These are phyloP conservation scores for Somateria mollissima DNA, from an alignment of 2,797 vertebrate species.

Conservation along the genomic window DNA sequence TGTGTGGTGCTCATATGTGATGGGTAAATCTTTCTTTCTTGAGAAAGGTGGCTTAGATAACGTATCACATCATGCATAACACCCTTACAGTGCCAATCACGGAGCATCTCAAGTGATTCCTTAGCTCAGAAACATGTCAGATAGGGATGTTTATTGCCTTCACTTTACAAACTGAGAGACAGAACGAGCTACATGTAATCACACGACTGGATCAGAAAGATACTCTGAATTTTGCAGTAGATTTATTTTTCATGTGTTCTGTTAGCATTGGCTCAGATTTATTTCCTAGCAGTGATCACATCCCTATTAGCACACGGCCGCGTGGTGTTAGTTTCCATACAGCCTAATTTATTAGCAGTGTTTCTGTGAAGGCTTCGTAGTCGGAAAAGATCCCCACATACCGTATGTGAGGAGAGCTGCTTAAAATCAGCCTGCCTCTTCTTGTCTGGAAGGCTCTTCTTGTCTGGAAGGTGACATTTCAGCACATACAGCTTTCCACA, in stretches of 20 bases:
- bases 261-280: not conserved
- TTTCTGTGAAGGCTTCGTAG: not conserved
- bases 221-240: not conserved
- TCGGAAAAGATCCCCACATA: not conserved
- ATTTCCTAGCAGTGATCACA: not conserved
- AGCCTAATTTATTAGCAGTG: not conserved
- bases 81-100: not conserved
- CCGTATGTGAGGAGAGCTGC: not conserved
- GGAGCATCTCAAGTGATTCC: not conserved
- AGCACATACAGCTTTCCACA: not conserved
- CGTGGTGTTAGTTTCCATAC: not conserved
- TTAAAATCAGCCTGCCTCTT: not conserved
- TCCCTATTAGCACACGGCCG: not conserved
- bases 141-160: not conserved
- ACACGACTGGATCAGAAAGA: not conserved
- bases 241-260: not conserved
- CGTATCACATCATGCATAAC: accelerated
- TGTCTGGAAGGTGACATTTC: not conserved
- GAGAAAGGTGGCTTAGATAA: not conserved
- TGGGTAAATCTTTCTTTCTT: not conserved
- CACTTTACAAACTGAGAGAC: not conserved
- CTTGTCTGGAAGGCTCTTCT: not conserved
- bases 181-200: not conserved
- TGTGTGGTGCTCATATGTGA: accelerated
- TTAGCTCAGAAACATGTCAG: not conserved